A percentile compares a stretch with the other conserved stretches of the same genome.
These are phyloP conservation scores for Sclerodermus sp. DNA, from an alignment of 2,888 invertebrate species.

Conservation along the genomic window DNA sequence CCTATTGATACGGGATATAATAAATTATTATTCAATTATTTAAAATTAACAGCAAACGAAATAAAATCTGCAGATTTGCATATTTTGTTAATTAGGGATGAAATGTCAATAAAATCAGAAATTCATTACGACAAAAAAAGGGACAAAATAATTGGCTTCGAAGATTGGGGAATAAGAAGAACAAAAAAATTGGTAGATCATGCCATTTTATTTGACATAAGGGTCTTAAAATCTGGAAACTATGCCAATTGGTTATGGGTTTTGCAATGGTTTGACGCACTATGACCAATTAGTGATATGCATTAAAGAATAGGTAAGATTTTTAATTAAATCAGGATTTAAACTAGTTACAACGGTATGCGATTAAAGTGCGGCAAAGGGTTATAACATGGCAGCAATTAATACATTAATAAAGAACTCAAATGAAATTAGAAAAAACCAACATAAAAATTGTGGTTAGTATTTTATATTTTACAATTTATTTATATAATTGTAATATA, in stretches of 20 bases:
- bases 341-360: background rate
- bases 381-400: background rate
- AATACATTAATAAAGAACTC: background rate
- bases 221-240: background rate
- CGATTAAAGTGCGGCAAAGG: constrained; percentile 1
- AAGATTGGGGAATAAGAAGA: background rate
- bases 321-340: background rate
- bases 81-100: background rate
- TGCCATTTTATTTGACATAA: background rate
- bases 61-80: too few relatives aligned
- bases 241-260: constrained; percentile 3
- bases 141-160: background rate
- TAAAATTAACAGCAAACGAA: too few relatives aligned
- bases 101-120: constrained; percentile 1
- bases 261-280: background rate
- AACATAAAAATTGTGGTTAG: too few relatives aligned
- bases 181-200: background rate
- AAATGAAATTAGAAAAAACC: background rate
- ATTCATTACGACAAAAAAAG: too few relatives aligned
- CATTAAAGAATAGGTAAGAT: background rate
- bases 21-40: too few relatives aligned
- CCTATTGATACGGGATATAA: too few relatives aligned
- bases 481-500: too few relatives aligned
- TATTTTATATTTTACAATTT: too few relatives aligned
- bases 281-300: background rate